phyloP scores from a whole-genome alignment of 2,797 vertebrate species.

The Enteromius viviparus region DNA sequence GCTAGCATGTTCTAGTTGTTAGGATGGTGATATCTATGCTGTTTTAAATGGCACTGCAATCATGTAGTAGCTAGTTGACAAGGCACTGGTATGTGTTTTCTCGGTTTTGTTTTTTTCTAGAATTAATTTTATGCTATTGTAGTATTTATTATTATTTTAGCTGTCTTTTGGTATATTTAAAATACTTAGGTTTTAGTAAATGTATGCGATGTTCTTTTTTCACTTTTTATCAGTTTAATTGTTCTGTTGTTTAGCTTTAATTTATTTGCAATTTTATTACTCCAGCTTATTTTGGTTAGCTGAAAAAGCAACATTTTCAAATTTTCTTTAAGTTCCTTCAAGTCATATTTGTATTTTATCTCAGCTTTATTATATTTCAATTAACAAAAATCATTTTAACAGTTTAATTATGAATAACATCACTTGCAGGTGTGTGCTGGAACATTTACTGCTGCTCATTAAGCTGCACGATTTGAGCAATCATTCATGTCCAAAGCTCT shows the following conservation, averaged over 20 bases:
- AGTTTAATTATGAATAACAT: background rate
- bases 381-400: background rate
- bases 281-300: no score
- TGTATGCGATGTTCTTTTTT: background rate
- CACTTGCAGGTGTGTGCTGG: background rate
- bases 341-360: background rate
- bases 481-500: constrained; percentile 7
- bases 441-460: background rate
- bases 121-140: no score
- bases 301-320: background rate
- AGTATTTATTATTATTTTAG: no score
- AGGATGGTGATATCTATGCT: no score
- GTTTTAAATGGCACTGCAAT: no score
- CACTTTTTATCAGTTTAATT: background rate
- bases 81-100: no score
- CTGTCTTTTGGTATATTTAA: background rate
- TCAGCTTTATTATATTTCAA: background rate
- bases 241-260: background rate
- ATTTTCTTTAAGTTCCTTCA: background rate
- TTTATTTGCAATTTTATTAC: background rate
- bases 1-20: no score
- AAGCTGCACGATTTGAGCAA: background rate
- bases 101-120: no score
- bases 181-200: background rate
- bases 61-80: no score